These are phyloP conservation scores for Cricetomys ansorgei DNA, from an alignment of 2,113 vertebrate genomes.

Conservation along the genomic window DNA sequence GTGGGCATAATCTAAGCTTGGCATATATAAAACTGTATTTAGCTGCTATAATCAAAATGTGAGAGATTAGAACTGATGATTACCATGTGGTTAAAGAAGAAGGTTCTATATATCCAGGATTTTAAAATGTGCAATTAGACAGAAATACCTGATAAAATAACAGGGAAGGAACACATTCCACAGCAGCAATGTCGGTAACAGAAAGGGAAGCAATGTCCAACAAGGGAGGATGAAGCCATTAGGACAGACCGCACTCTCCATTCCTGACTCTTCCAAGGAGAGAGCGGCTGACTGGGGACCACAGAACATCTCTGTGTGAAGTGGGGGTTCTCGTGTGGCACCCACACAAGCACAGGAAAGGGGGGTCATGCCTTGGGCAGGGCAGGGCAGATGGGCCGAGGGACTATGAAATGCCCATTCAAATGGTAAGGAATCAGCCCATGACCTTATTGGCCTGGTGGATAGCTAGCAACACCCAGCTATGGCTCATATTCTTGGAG, in stretches of 20 bases:
- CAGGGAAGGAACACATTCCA: constrained; percentile 80
- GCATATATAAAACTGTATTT: constrained; percentile 58
- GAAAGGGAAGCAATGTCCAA: constrained; percentile 71
- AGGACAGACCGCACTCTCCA: background rate
- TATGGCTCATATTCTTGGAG: constrained; percentile 67
- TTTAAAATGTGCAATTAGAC: constrained; percentile 79
- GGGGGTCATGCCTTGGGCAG: background rate
- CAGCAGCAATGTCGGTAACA: constrained; percentile 73
- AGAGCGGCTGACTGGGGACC: background rate
- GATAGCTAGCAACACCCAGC: background rate
- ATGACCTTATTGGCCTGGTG: background rate
- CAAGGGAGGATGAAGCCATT: constrained; percentile 31
- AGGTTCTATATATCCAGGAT: constrained; percentile 61
- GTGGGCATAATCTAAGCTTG: constrained; percentile 59
- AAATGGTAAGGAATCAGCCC: background rate
- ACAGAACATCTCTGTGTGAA: background rate
- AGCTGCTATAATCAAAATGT: constrained; percentile 60
- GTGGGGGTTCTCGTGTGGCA: background rate
- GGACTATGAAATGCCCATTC: background rate
- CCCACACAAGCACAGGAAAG: background rate
- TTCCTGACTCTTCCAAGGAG: background rate
- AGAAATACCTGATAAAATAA: constrained; percentile 74
- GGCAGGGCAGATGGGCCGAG: constrained; percentile 49
- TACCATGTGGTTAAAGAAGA: constrained; percentile 70
- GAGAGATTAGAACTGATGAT: constrained; percentile 4